phyloP scores from a whole-genome alignment of 2,113 vertebrate species.

The Talpa occidentalis region DNA sequence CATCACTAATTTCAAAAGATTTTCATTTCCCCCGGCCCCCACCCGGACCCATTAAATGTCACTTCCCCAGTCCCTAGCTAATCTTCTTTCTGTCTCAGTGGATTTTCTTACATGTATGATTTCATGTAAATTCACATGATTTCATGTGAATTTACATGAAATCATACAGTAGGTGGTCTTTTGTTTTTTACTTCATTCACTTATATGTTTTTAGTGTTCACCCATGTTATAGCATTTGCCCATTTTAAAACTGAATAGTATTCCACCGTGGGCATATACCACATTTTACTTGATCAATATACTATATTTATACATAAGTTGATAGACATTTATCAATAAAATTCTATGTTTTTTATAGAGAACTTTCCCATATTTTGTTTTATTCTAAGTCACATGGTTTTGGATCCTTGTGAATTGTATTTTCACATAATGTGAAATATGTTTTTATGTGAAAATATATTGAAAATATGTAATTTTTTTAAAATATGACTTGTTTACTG shows the following conservation, averaged over 20 bases:
- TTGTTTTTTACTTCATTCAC: not conserved
- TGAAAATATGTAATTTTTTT: not conserved
- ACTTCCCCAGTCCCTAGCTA: not conserved
- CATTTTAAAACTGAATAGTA: not conserved
- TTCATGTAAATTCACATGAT: too few relatives aligned
- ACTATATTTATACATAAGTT: not conserved
- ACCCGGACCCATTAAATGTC: not conserved
- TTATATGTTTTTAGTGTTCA: not conserved
- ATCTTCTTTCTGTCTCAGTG: not conserved
- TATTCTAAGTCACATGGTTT: not conserved
- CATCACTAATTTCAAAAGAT: not conserved
- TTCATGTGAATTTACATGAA: too few relatives aligned
- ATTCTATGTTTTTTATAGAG: not conserved
- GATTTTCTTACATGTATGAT: too few relatives aligned
- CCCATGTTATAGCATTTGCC: not conserved
- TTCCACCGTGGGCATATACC: not conserved
- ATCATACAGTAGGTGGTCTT: not conserved
- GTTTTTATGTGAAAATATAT: too few relatives aligned
- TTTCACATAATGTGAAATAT: too few relatives aligned
- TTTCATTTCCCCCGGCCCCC: accelerated
- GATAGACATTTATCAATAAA: not conserved
- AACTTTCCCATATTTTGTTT: not conserved
- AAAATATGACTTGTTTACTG: not conserved
- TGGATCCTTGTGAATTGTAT: not conserved
- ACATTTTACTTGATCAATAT: slow-evolving; percentile 18